Evolutionary conservation across 2,888 invertebrate genomes (phyloP).

Genomic region (Scaptomyza caliginosa): DNA sequence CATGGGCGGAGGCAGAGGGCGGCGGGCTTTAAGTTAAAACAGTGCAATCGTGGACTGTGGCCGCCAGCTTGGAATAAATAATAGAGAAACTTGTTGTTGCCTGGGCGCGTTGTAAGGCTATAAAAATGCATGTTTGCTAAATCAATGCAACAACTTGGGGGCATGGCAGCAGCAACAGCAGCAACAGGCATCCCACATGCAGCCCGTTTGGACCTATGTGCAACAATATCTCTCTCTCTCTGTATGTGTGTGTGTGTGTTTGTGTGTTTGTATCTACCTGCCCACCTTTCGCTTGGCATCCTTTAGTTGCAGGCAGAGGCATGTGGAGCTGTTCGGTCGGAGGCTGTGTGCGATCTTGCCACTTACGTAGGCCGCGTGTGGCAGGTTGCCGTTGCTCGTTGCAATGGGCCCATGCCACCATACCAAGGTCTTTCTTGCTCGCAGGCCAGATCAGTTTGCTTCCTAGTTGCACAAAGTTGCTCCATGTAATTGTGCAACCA

Average conservation of each 20-base stretch:
- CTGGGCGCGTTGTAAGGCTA: slow-evolving; percentile 77
- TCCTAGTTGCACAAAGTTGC: slow-evolving; percentile 73
- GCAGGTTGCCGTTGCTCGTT: slow-evolving; percentile 69
- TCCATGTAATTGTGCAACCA: slow-evolving; percentile 68
- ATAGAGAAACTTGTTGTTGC: slow-evolving; percentile 78
- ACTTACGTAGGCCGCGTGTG: slow-evolving; percentile 80
- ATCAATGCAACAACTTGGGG: slow-evolving; percentile 81
- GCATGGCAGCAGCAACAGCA: slow-evolving; percentile 66
- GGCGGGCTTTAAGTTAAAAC: slow-evolving; percentile 23
- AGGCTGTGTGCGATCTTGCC: slow-evolving; percentile 78
- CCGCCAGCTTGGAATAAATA: slow-evolving; percentile 75
- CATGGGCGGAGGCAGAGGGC: not conserved
- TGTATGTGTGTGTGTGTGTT: slow-evolving; percentile 14
- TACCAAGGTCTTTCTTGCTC: slow-evolving; percentile 76
- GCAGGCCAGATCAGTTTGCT: slow-evolving; percentile 79
- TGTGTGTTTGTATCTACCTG: slow-evolving; percentile 44
- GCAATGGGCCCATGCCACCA: slow-evolving; percentile 54
- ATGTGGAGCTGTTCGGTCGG: slow-evolving; percentile 37
- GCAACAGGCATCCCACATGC: slow-evolving; percentile 64
- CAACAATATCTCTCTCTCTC: not conserved
- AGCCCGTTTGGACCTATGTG: slow-evolving; percentile 46
- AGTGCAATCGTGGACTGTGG: slow-evolving; percentile 66
- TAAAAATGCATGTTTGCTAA: slow-evolving; percentile 81
- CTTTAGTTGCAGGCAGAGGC: slow-evolving; percentile 55
- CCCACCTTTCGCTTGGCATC: slow-evolving; percentile 76